Evolutionary conservation across 1,140 invertebrate species (phyloP).

Genomic region (Drosophila grimshawi): DNA sequence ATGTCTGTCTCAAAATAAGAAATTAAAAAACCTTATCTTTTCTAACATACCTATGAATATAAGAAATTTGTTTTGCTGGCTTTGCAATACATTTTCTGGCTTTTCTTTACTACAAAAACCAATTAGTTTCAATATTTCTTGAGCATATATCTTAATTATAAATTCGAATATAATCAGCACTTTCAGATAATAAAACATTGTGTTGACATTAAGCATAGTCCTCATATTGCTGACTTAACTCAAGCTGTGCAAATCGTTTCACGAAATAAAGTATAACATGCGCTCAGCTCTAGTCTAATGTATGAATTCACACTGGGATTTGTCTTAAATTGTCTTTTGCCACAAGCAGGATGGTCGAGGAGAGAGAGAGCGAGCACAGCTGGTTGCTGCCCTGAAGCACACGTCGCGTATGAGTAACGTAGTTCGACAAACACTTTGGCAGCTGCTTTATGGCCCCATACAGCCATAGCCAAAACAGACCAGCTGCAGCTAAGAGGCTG

Average conservation of each 20-base stretch:
- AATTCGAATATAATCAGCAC: no score
- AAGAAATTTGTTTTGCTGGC: no score
- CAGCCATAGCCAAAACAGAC: background rate
- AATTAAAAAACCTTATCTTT: no score
- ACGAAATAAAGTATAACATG: background rate
- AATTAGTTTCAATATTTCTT: no score
- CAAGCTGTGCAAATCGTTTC: background rate
- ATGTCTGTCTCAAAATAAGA: no score
- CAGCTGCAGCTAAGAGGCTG: background rate
- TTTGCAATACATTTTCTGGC: no score
- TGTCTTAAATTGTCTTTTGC: slow-evolving; percentile 30
- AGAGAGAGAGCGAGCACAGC: background rate
- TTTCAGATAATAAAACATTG: no score
- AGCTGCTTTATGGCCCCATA: slow-evolving; percentile 15
- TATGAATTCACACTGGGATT: slow-evolving; percentile 28
- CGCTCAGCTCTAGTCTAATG: background rate
- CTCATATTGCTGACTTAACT: no score
- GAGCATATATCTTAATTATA: no score
- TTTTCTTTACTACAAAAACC: no score
- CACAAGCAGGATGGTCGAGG: background rate
- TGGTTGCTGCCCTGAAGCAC: slow-evolving; percentile 4
- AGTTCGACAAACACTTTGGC: slow-evolving; percentile 30
- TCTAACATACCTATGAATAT: no score
- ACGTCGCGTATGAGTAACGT: slow-evolving; percentile 38
- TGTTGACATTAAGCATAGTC: no score